These are phyloP conservation scores for Halictus quadricinctus DNA, from an alignment of 2,888 invertebrate species.

Conservation along the genomic window DNA sequence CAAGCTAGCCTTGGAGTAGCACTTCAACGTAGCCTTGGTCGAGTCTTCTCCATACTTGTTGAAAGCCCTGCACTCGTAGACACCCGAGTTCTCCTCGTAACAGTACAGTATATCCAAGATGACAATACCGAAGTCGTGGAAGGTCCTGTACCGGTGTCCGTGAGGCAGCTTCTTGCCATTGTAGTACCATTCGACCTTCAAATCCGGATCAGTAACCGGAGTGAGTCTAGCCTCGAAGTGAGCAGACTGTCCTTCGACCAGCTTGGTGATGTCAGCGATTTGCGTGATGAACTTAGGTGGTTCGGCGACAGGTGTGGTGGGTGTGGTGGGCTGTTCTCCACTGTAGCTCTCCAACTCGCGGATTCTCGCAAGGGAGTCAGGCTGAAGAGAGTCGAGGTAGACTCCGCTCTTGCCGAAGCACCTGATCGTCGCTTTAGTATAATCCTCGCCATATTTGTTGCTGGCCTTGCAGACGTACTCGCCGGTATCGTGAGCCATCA, in stretches of 20 bases:
- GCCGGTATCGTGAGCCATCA: conserved; percentile 95
- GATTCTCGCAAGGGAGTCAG: conserved; percentile 94
- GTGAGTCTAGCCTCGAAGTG: conserved; percentile 96
- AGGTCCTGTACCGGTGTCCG: conserved; percentile 98
- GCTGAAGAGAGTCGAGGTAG: conserved; percentile 94
- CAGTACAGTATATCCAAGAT: conserved; percentile 97
- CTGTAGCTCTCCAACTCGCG: conserved; percentile 90
- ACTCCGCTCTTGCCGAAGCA: conserved; percentile 94
- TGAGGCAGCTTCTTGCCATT: conserved; percentile 95
- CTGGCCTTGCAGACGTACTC: conserved; percentile 96
- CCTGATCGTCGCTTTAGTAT: conserved; percentile 91
- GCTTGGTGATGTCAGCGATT: conserved; percentile 91
- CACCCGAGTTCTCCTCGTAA: conserved; percentile 97
- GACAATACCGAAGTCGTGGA: conserved; percentile 98
- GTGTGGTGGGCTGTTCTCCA: conserved; percentile 87
- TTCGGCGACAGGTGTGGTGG: conserved; percentile 88
- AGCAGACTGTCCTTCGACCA: conserved; percentile 97
- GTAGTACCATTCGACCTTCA: conserved; percentile 97
- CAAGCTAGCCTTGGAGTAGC: conserved; percentile 93
- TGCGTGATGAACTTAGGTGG: conserved; percentile 96
- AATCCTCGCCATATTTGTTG: conserved; percentile 95
- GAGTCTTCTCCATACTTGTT: conserved; percentile 95
- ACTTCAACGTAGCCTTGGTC: conserved; percentile 92
- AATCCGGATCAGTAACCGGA: conserved; percentile 96
- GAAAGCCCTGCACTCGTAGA: conserved; percentile 95